Conservation (phyloP, 2,113 vertebrate species). For the Gavialis gangeticus region DNA sequence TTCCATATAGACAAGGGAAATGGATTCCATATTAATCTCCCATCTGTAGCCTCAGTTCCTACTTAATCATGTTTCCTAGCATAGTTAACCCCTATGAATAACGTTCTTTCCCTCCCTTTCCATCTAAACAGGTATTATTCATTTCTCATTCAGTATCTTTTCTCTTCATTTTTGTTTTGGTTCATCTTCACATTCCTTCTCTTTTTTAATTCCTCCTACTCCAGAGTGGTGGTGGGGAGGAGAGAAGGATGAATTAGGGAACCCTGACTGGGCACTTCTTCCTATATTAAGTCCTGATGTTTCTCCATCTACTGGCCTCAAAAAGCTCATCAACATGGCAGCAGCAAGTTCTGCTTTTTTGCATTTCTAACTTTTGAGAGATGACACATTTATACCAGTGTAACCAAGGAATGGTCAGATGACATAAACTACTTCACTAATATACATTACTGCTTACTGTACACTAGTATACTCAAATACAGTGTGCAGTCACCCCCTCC, state of each 20-base stretch:
- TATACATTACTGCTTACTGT: too few relatives aligned
- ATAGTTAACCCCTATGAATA: not conserved
- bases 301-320: rapidly evolving
- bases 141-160: not conserved
- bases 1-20: constrained; percentile 24
- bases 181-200: not conserved
- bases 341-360: too few relatives aligned
- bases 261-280: not conserved
- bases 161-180: too few relatives aligned
- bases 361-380: too few relatives aligned
- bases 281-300: not conserved
- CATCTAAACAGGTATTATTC: not conserved
- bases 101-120: rapidly evolving
- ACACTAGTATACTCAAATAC: too few relatives aligned
- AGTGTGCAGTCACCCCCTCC: too few relatives aligned
- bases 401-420: too few relatives aligned
- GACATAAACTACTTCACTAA: too few relatives aligned
- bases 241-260: not conserved
- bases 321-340: too few relatives aligned
- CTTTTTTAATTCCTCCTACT: not conserved
- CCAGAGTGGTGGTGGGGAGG: not conserved
- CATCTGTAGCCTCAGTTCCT: not conserved
- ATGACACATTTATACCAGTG: too few relatives aligned
- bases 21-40: not conserved
- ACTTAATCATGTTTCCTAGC: not conserved